Base-by-base conservation (phyloP, 2,888 invertebrate genomes). In the Leptothorax acervorum region DNA sequence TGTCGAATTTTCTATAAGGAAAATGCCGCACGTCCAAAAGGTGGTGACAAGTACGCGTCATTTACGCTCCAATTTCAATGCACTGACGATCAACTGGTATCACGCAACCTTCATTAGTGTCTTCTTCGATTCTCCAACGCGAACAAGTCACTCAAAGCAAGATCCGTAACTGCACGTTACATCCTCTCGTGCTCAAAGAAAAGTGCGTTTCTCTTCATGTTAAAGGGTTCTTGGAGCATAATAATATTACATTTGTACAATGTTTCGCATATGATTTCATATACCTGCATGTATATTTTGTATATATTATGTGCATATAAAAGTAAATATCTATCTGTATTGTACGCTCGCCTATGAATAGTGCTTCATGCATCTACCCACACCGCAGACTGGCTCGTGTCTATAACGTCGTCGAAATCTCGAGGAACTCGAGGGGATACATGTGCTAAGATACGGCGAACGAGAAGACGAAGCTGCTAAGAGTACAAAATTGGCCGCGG, bases 21-120 rank as follows among this genome's bases (percentile, higher is more conserved):
- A 82, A 78, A 74, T n/a, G 79, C 53, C n/a, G 9, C 23, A 31
- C 15, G 23, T 73, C 12, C 12, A 28, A 45, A 42, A 42, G 11
- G 31, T 18, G 42, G 9, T 31, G 55, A 79, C 62, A 45, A 48
- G 66, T 83, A 65, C 23, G 28, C 51, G 45, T 8, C 42, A 28
- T 83, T 83, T 62, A 53, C 71, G 63, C 71, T 71, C 48, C 65
- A 18, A 71, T 76, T 82, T 78, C 51, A 53, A 55, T 68, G 74
- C 74, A 62, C 57, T 45, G 39, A 71, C 83, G 78, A 88, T 88
- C 75, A 82, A 53, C 63, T 45, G 48, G 53, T 75, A 87, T 89
- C 88, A 89, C 89, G 88, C 89, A 76, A 89, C 68, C 83, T 85
- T 87, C 89, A 89, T 89, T 86, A 89, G 71, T 85, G 89, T 89